Evolutionary conservation across 2,888 invertebrate genomes (phyloP), one percentile per base, ranked within the genome.

Genomic region (Plusia festucae): DNA sequence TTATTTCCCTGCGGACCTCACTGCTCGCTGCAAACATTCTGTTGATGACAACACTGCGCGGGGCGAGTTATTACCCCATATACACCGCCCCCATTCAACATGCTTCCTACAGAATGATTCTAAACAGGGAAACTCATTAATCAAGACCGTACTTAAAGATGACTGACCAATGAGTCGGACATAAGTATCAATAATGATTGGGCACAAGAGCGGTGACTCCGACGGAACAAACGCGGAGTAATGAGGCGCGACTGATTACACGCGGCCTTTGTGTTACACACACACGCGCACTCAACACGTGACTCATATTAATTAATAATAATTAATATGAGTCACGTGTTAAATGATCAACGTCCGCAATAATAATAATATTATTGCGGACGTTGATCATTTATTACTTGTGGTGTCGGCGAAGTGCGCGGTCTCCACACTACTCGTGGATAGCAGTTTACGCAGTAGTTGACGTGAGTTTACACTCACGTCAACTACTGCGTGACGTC

Each of bases 221-320:
- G 40, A 46, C 7, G n/a, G 40, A 40, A 40, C 40, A 40, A 40
- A 40, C 46, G 18, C 46, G 46, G 46, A 4, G 46, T 49, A 49
- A 49, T 49, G 46, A 49, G 46, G 18, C 46, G 46, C 46, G 46
- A 49, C 18, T 49, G 46, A 49, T 49, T 49, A 18, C 46, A 49
- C 18, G 46, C 46, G 46, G 18, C 40, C 40, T 40, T 40, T 40
- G 40, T 40, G 1, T 15, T 4, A 6, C 40, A 40, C 40, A 40
- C 18, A 18, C 46, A n/a, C 40, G n/a, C 18, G 11, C 46, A 20
- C 11, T 2, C 18, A 18, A 1, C 46, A 11, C 46, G 18, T 46
- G 46, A 18, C 18, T 20, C 20, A 49, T 49, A 49, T 49, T 49
- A 49, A 49, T 18, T 18, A 49, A 18, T 49, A 49, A 18, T 49